Conservation (phyloP, 1,140 invertebrate genomes). For the Propsilocerus akamusi region DNA sequence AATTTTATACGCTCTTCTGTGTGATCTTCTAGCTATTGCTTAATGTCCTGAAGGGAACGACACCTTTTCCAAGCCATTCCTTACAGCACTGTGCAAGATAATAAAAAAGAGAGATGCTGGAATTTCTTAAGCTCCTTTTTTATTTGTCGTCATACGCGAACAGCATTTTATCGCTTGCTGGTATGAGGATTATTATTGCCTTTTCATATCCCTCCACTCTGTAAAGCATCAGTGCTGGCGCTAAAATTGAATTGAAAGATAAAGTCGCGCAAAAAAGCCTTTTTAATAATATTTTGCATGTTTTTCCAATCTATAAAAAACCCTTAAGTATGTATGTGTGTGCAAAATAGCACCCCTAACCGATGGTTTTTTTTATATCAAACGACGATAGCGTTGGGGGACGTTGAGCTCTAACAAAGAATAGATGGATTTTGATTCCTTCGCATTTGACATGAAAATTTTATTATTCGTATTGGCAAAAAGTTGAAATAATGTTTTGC, state of each 20-base stretch:
- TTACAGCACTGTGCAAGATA: background rate
- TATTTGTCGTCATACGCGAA: background rate
- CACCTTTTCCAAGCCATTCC: too few relatives aligned
- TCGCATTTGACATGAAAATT: background rate
- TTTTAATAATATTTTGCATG: background rate
- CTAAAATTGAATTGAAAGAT: conserved; percentile 2
- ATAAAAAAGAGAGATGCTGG: background rate
- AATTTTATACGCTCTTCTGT: background rate
- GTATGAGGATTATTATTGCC: background rate
- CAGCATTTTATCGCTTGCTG: background rate
- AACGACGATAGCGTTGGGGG: too few relatives aligned
- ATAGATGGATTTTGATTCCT: background rate
- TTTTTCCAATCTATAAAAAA: conserved; percentile 1
- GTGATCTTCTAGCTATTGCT: background rate
- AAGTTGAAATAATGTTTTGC: background rate
- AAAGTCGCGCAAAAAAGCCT: conserved; percentile 1
- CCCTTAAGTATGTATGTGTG: too few relatives aligned
- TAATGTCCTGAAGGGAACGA: conserved; percentile 2
- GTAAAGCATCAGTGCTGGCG: background rate
- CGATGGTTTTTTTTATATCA: too few relatives aligned
- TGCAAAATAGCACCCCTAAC: too few relatives aligned
- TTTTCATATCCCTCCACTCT: background rate
- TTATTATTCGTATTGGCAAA: conserved; percentile 1
- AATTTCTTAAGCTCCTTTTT: background rate
- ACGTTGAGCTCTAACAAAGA: background rate